phyloP scores from a whole-genome alignment of 2,888 invertebrate species.

The Tetragnatha montana region DNA sequence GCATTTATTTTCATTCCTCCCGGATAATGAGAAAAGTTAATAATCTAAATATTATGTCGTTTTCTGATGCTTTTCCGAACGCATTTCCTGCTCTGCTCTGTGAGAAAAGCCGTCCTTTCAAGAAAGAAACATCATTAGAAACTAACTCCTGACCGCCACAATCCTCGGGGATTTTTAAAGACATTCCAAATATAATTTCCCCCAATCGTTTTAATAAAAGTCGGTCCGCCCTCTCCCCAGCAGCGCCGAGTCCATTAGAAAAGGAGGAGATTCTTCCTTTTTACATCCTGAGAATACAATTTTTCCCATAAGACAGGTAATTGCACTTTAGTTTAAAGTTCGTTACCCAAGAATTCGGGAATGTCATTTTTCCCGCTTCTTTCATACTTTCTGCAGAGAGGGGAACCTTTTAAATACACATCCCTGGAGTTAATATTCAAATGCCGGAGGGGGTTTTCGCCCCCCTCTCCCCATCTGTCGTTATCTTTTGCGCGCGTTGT shows the following conservation, averaged over 20 bases:
- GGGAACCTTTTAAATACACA: slow-evolving; percentile 62
- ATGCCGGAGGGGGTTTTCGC: slow-evolving; percentile 33
- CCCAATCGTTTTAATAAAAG: slow-evolving; percentile 54
- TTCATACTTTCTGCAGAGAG: slow-evolving; percentile 39
- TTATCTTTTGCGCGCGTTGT: slow-evolving; percentile 39
- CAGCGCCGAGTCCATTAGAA: slow-evolving; percentile 55
- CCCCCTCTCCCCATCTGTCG: slow-evolving; percentile 4
- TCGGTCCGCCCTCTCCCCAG: slow-evolving; percentile 12
- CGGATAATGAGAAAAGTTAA: slow-evolving; percentile 50
- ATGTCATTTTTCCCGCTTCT: slow-evolving; percentile 61
- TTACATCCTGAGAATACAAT: slow-evolving; percentile 48
- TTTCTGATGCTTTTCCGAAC: slow-evolving; percentile 26
- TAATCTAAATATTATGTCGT: slow-evolving; percentile 45
- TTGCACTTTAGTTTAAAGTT: slow-evolving; percentile 68
- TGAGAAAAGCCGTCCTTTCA: not conserved
- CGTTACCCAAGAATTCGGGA: slow-evolving; percentile 57
- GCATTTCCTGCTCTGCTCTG: not conserved
- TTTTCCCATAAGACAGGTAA: slow-evolving; percentile 60
- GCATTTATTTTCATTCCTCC: slow-evolving; percentile 15
- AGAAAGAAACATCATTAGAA: slow-evolving; percentile 53
- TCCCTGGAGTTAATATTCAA: slow-evolving; percentile 64
- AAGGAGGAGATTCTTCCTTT: slow-evolving; percentile 13
- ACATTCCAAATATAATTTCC: slow-evolving; percentile 37
- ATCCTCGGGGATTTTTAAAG: slow-evolving; percentile 10
- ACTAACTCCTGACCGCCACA: slow-evolving; percentile 34